Conservation (phyloP, 2,113 vertebrate species). For the Scalopus aquaticus region DNA sequence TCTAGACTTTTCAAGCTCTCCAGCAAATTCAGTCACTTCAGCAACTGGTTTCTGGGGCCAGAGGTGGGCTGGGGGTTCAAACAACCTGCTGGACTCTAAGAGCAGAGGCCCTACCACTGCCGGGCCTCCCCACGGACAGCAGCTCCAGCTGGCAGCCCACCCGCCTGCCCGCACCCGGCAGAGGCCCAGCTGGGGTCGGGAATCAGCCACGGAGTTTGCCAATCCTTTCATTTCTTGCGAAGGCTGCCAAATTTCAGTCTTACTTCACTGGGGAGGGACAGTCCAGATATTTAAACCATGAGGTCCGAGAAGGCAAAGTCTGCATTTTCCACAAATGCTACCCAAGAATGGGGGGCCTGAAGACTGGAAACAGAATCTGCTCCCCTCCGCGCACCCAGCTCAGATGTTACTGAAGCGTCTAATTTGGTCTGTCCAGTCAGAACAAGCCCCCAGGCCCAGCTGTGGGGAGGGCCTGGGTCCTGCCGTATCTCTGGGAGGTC, state of each 20-base stretch:
- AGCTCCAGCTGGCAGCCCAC: neutral
- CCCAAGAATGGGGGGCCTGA: neutral
- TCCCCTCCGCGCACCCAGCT: neutral
- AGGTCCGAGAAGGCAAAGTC: neutral
- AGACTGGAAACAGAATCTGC: neutral
- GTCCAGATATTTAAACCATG: neutral
- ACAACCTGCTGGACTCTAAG: neutral
- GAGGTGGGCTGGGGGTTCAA: neutral
- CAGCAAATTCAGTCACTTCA: neutral
- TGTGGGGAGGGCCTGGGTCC: neutral
- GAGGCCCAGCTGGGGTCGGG: neutral
- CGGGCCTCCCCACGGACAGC: neutral
- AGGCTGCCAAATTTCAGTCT: neutral
- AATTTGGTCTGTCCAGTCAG: neutral
- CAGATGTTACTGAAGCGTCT: neutral
- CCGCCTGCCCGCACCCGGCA: neutral
- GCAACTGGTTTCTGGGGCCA: neutral
- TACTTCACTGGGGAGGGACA: neutral
- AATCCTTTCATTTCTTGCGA: neutral
- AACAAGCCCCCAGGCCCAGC: neutral
- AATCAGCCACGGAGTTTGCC: neutral
- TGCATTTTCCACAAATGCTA: conserved; percentile 2
- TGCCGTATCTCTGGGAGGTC: neutral
- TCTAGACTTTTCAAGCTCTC: neutral
- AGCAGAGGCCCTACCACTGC: fast-evolving